Base-by-base conservation (phyloP, 2,113 vertebrate genomes). In the Crotophaga sulcirostris region DNA sequence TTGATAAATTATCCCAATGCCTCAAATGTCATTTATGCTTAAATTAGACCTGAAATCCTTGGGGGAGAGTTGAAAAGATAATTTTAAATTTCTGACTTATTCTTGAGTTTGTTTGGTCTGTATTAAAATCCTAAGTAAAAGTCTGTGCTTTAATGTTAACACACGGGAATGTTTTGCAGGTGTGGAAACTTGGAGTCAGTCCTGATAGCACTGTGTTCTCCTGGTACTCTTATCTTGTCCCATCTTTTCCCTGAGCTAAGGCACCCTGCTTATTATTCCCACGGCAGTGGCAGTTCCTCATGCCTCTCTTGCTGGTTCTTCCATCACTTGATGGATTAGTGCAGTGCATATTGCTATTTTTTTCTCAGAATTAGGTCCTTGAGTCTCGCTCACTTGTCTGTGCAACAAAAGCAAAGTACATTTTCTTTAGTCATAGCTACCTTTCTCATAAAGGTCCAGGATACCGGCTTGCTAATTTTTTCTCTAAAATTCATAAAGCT, bases 141-240 rank as follows among this genome's bases (percentile, higher is more conserved):
- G 58, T 34, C 47, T 4, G 0, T 69, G 56, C 77, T 80, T 49
- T 87, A 28, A 45, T 87, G 60, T 58, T 89, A 94, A 85, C 31
- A 26, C 76, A 38, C 47, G 60, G 76, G 85, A 90, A 86, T 60
- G 55, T 95, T 96, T 93, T 94, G 64, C 74, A 23, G 49, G 60
- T 86, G 68, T 89, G 84, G 91, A 87, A 93, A 87, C 81, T 93
- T 95, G 90, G 90, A 94, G 81, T 83, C 84, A 73, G 74, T 93
- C 92, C 89, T 87, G 66, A 60, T 64, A 59, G 62, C 81, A 73
- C 72, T 44, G 38, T 84, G 38, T 95, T 94, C 70, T 90, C 56
- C 70, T 91, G 70, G 66, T 79, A 59, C 77, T 90, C 82, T 89
- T 68, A 77, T 94, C 89, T 86, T 66, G 64, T 81, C 63, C 70